phyloP scores from a whole-genome alignment of 2,888 invertebrate genomes.

The Chymomyza procnemis region DNA sequence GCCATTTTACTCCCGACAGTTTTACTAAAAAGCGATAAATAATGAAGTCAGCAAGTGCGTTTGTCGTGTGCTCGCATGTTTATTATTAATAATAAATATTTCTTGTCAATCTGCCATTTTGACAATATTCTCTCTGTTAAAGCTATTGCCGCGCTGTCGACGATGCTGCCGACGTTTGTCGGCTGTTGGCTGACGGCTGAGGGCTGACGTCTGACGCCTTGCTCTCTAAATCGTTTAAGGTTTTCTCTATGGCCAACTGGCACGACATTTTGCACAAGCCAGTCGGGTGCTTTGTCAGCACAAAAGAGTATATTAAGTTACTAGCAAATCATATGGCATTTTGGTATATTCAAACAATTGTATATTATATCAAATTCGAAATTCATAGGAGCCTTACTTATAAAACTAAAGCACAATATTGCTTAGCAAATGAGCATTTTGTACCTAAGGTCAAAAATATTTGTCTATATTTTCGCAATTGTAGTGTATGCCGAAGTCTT shows the following conservation, averaged over 20 bases:
- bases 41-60: slow-evolving; percentile 70
- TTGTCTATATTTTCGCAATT: too few relatives aligned
- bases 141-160: background rate
- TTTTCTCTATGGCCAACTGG: slow-evolving; percentile 43
- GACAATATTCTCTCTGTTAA: slow-evolving; percentile 13
- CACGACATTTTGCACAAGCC: slow-evolving; percentile 46
- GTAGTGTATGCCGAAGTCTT: too few relatives aligned
- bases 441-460: too few relatives aligned
- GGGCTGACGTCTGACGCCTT: background rate
- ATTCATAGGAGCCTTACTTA: background rate
- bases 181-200: too few relatives aligned
- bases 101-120: slow-evolving; percentile 55
- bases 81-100: slow-evolving; percentile 71
- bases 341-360: background rate
- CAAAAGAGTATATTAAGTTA: too few relatives aligned
- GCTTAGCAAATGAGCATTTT: background rate
- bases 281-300: background rate
- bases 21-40: slow-evolving; percentile 63
- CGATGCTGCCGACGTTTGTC: background rate
- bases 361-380: too few relatives aligned
- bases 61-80: slow-evolving; percentile 65
- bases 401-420: too few relatives aligned
- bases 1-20: slow-evolving; percentile 4
- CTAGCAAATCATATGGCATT: background rate
- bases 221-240: slow-evolving; percentile 46